Conservation (phyloP, 2,113 vertebrate species). For the Leucosticte australis region DNA sequence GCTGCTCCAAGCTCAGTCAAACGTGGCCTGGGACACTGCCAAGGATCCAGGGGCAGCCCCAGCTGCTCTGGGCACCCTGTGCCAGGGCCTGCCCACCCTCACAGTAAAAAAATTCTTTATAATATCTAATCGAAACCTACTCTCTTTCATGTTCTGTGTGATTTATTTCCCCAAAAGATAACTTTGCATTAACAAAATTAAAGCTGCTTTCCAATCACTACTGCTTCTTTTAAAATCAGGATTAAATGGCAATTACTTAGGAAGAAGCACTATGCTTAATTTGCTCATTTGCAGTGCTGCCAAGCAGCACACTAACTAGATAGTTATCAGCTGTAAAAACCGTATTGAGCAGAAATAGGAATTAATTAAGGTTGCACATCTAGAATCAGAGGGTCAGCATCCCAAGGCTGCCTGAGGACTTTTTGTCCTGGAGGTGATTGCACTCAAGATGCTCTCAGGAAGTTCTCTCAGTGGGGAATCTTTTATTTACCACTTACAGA, state of each 20-base stretch:
- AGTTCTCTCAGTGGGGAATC: background rate
- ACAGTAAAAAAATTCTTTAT: background rate
- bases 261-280: slow-evolving; percentile 16
- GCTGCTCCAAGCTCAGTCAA: background rate
- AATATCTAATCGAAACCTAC: background rate
- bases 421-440: background rate
- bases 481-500: background rate
- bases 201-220: background rate
- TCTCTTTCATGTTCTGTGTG: background rate
- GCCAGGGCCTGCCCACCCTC: background rate
- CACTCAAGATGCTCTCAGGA: background rate
- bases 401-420: background rate
- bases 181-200: background rate
- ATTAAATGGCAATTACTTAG: slow-evolving; percentile 8
- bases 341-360: background rate
- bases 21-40: background rate
- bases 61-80: background rate
- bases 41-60: background rate
- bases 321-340: slow-evolving; percentile 10
- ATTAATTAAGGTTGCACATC: background rate
- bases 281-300: slow-evolving; percentile 22
- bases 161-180: background rate
- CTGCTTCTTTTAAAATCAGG: background rate
- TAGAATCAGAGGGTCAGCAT: background rate
- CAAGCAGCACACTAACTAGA: background rate